Evolutionary conservation across 2,113 vertebrate species (phyloP), one percentile per base, ranked within the genome.

Genomic region (Peromyscus maniculatus): DNA sequence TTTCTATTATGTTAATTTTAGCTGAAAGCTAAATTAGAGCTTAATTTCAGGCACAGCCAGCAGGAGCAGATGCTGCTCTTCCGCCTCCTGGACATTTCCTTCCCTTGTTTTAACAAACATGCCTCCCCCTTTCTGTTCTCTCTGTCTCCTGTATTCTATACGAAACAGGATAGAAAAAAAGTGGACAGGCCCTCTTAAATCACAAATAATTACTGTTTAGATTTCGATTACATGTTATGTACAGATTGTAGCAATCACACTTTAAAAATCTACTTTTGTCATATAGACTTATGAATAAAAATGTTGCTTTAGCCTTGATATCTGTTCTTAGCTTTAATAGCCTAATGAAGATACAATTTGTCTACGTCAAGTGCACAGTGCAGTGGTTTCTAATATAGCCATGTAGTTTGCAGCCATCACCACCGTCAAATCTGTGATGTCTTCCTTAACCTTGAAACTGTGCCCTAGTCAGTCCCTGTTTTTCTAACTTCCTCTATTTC

Each of bases 1-100:
- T 97, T 98, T 97, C 96, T 96, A 97, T 97, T 98, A 97, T 98
- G 96, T 97, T 98, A 93, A 97, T 97, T 98, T 98, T 97, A 98
- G 96, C 84, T 94, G 96, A 96, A 98, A 97, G 94, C 97, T 98
- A 98, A 98, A 97, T 97, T 97, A 95, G 96, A 96, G 78, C 91
- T 96, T 98, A 97, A 97, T 98, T 98, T 97, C 96, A 96, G 94
- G 97, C 96, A 91, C 89, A 97, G 93, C 89, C 97, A 98, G 96
- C 91, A 96, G 91, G 95, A 97, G 80, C 97, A 98, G 97, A 97
- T 98, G 98, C 96, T 97, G 84, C 97, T 97, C 89, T 97, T 97
- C 93, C 98, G 97, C 89, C 83, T 95, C 96, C 96, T 97, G 79
- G 93, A 84, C 96, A 82, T 93, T 91, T 96, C 95, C 97, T 92